Base-by-base conservation (phyloP, 2,113 vertebrate genomes). In the Lethenteron camtschaticum region DNA sequence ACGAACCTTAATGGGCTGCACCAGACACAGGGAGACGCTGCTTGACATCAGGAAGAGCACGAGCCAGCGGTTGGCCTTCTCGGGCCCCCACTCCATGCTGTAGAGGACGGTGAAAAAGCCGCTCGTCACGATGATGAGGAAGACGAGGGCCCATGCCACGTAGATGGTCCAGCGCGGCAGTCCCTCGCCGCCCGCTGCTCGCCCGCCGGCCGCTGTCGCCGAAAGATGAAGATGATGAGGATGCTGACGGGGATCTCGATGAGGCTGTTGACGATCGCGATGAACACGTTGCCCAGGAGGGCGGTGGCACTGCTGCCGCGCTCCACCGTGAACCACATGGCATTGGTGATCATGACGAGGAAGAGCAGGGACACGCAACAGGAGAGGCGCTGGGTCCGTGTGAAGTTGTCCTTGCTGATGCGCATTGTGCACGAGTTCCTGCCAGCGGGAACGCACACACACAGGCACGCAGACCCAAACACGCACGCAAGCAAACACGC, bases 211-310 rank as follows among this genome's bases (percentile, higher is more conserved):
- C 63, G 63, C 24, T 66, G 63, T 24, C 63, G n/a, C n/a, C 24
- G 63, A 24, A 66, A 66, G 63, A 66, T 66, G n/a, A 16, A 20
- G 10, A 66, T 11, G n/a, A 66, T n/a, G n/a, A 66, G n/a, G n/a
- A 66, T n/a, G 63, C 10, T 66, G 63, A 66, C 20, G 63, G 63
- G 63, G 63, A 66, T 66, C 63, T 66, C 63, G n/a, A 66, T 9
- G 63, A 66, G 63, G n/a, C n/a, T 24, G 24, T 24, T 66, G 8
- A 20, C 63, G 24, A 66, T 66, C 63, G 24, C 24, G 10, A 66
- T 66, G 63, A 66, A 66, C 9, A 66, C 24, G 9, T 66, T 24
- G n/a, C 63, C 63, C 24, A 20, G 63, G 41, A 41, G 41, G 41
- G 4, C 41, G 41, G 41, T 41, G 41, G 41, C 41, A 41, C 41